These are phyloP conservation scores for Pelodytes ibericus DNA, from an alignment of 2,797 vertebrate species.

Conservation along the genomic window DNA sequence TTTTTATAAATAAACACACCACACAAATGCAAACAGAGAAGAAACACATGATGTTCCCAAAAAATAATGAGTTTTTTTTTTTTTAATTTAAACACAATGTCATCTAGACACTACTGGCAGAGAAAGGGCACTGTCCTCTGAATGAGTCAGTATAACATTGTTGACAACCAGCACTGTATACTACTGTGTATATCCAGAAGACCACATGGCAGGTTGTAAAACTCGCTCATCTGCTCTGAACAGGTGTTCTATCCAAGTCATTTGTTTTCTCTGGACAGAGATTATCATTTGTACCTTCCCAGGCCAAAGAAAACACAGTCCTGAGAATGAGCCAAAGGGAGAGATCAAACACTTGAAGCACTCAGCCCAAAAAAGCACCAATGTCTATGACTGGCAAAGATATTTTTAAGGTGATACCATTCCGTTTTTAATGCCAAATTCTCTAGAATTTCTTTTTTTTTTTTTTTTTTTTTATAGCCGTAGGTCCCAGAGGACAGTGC, in stretches of 20 bases:
- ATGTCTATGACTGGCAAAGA: background rate
- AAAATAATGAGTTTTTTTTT: too few species aligned
- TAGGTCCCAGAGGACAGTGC: too few species aligned
- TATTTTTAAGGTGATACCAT: background rate
- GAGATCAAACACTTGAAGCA: background rate
- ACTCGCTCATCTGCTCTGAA: constrained; percentile 9
- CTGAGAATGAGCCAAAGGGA: constrained; percentile 7
- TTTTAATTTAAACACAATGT: too few species aligned
- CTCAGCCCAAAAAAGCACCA: background rate
- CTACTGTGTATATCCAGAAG: background rate
- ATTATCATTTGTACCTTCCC: constrained; percentile 40
- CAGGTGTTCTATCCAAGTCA: constrained; percentile 41
- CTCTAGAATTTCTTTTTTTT: too few species aligned
- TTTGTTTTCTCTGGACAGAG: constrained; percentile 42
- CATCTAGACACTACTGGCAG: background rate
- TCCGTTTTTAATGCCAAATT: too few species aligned
- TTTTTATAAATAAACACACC: too few species aligned
- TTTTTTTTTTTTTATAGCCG: too few species aligned
- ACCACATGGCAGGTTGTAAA: constrained; percentile 37
- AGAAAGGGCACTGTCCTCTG: background rate
- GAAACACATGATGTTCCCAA: too few species aligned
- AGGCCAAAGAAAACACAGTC: constrained; percentile 34
- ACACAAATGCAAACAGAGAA: too few species aligned
- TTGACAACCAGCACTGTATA: constrained; percentile 3
- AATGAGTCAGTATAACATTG: constrained; percentile 1